Evolutionary conservation across 2,113 vertebrate genomes (phyloP).

Genomic region (Ahaetulla prasina): DNA sequence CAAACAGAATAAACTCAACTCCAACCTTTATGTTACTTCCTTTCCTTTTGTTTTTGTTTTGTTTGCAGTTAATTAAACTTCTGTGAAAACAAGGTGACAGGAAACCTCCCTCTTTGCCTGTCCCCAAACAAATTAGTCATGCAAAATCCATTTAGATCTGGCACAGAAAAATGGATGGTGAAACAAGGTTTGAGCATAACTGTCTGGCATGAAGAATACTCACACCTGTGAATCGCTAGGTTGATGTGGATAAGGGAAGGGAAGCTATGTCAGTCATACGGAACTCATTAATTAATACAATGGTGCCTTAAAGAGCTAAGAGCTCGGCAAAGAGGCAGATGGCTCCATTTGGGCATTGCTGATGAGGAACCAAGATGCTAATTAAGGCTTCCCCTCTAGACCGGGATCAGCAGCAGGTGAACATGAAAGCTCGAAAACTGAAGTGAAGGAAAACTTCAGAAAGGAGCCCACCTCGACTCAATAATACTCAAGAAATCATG

Average conservation of each 20-base stretch:
- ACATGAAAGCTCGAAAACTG: background rate
- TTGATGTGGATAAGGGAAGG: background rate
- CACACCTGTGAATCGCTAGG: slow-evolving; percentile 3
- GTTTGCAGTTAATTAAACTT: background rate
- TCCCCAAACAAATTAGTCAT: background rate
- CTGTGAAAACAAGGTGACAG: background rate
- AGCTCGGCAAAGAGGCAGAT: slow-evolving; percentile 28
- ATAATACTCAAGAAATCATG: background rate
- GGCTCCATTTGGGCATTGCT: slow-evolving; percentile 39
- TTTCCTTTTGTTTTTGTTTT: background rate
- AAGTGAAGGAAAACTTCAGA: background rate
- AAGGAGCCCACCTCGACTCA: background rate
- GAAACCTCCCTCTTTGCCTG: background rate
- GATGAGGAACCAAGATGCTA: slow-evolving; percentile 17
- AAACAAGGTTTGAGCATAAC: background rate
- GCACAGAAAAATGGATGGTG: background rate
- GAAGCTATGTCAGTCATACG: slow-evolving; percentile 14
- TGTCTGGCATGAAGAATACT: background rate
- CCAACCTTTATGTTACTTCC: background rate
- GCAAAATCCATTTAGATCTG: slow-evolving; percentile 7
- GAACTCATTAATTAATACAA: slow-evolving; percentile 39
- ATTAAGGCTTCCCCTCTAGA: slow-evolving; percentile 16
- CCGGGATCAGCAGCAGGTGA: slow-evolving; percentile 16
- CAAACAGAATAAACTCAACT: background rate
- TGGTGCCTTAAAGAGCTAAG: slow-evolving; percentile 29